phyloP scores from a whole-genome alignment of 2,888 invertebrate genomes.

The Coronaproctus castanopsis region DNA sequence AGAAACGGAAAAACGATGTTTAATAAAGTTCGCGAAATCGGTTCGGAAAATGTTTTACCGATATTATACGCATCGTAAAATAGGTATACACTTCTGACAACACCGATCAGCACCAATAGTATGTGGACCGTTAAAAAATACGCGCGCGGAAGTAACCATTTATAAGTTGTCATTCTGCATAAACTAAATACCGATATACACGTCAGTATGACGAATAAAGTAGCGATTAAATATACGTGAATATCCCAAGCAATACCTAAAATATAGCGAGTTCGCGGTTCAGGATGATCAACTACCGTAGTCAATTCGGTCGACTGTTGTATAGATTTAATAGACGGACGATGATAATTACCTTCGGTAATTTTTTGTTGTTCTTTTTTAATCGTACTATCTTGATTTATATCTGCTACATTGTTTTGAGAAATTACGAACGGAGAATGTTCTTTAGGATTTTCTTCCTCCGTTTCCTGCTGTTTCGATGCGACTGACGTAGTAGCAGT shows the following conservation, averaged over 20 bases:
- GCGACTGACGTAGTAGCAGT: constrained; percentile 7
- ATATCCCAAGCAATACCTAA: constrained; percentile 80
- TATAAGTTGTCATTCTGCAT: constrained; percentile 63
- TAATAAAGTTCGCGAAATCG: constrained; percentile 59
- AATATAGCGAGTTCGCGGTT: constrained; percentile 22
- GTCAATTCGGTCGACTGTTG: constrained; percentile 19
- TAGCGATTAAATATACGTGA: constrained; percentile 70
- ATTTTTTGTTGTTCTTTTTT: constrained; percentile 17
- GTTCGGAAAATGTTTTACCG: constrained; percentile 51
- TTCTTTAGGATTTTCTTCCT: constrained; percentile 10
- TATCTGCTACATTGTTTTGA: neutral
- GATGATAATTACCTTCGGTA: constrained; percentile 5
- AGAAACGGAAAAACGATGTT: constrained; percentile 70
- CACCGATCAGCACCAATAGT: constrained; percentile 60
- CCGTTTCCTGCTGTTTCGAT: constrained; percentile 9
- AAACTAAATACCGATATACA: constrained; percentile 70
- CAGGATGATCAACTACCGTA: constrained; percentile 20
- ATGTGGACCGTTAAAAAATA: constrained; percentile 73
- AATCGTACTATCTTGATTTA: constrained; percentile 1
- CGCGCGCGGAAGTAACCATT: constrained; percentile 66
- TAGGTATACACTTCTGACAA: constrained; percentile 63
- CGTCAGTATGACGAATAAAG: constrained; percentile 62
- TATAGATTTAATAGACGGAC: neutral
- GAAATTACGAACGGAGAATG: neutral
- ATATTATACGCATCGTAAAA: constrained; percentile 84